Evolutionary conservation across 2,113 vertebrate species (phyloP), one percentile per base, ranked within the genome.

Genomic region (Progne subis): DNA sequence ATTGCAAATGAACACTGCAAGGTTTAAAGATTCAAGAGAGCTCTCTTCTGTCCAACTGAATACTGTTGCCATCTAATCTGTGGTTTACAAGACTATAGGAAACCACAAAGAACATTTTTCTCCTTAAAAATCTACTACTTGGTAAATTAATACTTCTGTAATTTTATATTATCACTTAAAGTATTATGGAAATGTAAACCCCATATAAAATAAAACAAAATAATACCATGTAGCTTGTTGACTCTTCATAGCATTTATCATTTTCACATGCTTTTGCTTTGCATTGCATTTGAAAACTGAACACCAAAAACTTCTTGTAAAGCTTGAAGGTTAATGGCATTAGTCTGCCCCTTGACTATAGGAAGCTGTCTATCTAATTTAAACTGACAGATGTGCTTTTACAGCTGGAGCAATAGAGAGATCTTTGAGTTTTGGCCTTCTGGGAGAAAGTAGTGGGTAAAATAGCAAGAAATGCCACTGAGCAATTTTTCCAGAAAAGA

Each of bases 341-440:
- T 92, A 95, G 93, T 89, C 90, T 95, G 71, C 59, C 95, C 85
- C 91, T 78, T 78, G 82, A 77, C 92, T 84, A 50, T 94, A 95
- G 92, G 95, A 97, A 97, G 81, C 93, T 95, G 97, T 97, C 97
- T 88, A 80, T 98, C 92, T 95, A 94, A 86, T 95, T 95, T 90
- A 90, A 96, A 82, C 56, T 75, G 77, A 79, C 85, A 96, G 76
- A 95, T 96, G 88, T 97, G 94, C 96, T 97, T 97, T 97, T 92
- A 96, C 96, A 97, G 96, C 95, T 97, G 95, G 78, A 74, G 55
- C 31, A 77, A 32, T 50, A 60, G 32, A 74, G 77, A 78, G 59
- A 88, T 86, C 70, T 94, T 96, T 82, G 74, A 64, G 82, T 82
- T 90, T 94, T 59, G 52, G 56, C 29, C 83, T 94, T 92, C 56